Percentiles rank a stretch among this genome's conserved stretches.
phyloP scores from a whole-genome alignment of 1,140 invertebrate genomes.

The Arctopsyche grandis region DNA sequence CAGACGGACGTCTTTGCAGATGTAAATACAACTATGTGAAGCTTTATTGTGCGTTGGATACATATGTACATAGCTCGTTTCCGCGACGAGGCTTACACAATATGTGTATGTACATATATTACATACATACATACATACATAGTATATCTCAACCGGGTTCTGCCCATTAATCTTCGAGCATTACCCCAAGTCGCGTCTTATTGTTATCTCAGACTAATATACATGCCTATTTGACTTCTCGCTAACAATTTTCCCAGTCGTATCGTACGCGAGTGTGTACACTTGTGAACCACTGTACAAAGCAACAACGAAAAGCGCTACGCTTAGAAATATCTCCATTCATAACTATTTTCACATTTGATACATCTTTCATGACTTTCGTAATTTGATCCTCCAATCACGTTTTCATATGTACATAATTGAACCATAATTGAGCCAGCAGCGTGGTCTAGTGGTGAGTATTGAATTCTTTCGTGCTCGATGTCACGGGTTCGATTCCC shows the following conservation, averaged over 20 bases:
- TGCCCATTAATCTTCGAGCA: slow-evolving; percentile 31
- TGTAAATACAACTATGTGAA: not conserved
- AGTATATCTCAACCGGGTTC: not conserved
- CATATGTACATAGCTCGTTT: not conserved
- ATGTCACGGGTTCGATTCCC: no score
- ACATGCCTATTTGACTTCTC: slow-evolving; percentile 29
- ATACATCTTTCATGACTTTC: no score
- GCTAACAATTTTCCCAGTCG: slow-evolving; percentile 8
- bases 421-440: no score
- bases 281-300: not conserved
- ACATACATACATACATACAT: no score
- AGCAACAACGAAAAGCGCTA: not conserved
- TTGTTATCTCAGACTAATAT: slow-evolving; percentile 35
- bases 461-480: no score
- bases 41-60: not conserved
- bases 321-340: no score
- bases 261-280: not conserved
- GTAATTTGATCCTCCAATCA: no score
- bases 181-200: slow-evolving; percentile 14
- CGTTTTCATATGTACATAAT: no score
- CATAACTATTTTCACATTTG: no score
- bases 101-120: no score
- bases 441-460: no score
- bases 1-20: not conserved
- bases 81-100: not conserved